Conservation (phyloP, 2,113 vertebrate genomes). For the Uria aalge region DNA sequence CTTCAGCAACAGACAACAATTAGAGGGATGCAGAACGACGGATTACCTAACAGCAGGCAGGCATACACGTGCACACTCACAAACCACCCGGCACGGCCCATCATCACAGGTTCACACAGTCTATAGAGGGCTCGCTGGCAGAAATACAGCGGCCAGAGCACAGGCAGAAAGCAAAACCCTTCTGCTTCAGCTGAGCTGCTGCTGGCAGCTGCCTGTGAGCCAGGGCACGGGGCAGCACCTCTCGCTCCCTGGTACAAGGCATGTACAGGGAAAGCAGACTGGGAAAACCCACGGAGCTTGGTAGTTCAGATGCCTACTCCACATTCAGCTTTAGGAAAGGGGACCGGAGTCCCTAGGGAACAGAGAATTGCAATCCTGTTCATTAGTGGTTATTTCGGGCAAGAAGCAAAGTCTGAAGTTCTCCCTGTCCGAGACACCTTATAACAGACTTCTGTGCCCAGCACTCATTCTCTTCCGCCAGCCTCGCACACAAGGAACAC, state of each 20-base stretch:
- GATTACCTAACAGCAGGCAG: not conserved
- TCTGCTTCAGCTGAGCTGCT: not conserved
- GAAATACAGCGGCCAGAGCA: not conserved
- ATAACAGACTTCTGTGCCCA: not conserved
- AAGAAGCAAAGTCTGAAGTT: not conserved
- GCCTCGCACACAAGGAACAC: not conserved
- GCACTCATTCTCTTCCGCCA: not conserved
- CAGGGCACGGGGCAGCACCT: rapidly evolving
- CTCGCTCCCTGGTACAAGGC: not conserved
- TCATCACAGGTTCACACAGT: rapidly evolving
- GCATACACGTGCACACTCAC: rapidly evolving
- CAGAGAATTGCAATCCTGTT: not conserved
- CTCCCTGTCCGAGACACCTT: not conserved
- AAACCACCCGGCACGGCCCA: rapidly evolving
- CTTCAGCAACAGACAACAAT: not conserved
- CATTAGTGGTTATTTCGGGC: not conserved
- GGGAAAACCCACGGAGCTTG: not conserved
- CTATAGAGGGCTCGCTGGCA: not conserved
- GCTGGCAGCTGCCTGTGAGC: not conserved
- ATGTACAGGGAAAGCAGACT: not conserved
- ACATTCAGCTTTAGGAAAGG: not conserved
- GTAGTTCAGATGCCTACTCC: not conserved
- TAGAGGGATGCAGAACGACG: not conserved
- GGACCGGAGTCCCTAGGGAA: not conserved
- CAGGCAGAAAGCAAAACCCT: not conserved